phyloP scores from a whole-genome alignment of 2,113 vertebrate species.

The Istiophorus platypterus region DNA sequence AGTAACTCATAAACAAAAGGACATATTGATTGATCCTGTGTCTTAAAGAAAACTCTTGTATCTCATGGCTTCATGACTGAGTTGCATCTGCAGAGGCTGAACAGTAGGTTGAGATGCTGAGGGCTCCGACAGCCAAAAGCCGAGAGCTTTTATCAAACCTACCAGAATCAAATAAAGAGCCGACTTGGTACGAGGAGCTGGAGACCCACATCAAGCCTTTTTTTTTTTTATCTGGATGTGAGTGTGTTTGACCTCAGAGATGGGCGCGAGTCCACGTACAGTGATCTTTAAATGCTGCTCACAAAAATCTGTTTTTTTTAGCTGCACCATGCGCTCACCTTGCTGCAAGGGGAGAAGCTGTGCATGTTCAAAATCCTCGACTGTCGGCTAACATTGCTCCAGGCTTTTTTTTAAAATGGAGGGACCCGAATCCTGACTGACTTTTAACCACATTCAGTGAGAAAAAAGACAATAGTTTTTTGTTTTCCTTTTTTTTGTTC shows the following conservation, averaged over 20 bases:
- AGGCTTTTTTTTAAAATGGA: background rate
- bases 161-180: conserved; percentile 7
- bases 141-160: conserved; percentile 16
- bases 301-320: background rate
- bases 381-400: background rate
- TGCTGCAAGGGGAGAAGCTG: no score
- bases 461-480: no score
- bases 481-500: no score
- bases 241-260: conserved; percentile 22
- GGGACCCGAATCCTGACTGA: no score
- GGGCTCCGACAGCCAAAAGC: background rate
- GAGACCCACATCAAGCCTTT: background rate
- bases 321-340: background rate
- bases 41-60: background rate
- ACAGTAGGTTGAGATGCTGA: background rate
- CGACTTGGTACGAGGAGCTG: background rate
- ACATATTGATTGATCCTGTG: background rate
- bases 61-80: rapidly evolving
- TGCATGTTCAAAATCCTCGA: no score
- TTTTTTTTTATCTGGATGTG: conserved; percentile 11
- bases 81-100: background rate
- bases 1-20: no score
- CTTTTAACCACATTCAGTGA: no score
- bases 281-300: background rate
- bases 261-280: conserved; percentile 5